Percentiles rank a stretch among this genome's conserved stretches.
Evolutionary conservation across 2,888 invertebrate genomes (phyloP).

Genomic region (Sicus ferrugineus): DNA sequence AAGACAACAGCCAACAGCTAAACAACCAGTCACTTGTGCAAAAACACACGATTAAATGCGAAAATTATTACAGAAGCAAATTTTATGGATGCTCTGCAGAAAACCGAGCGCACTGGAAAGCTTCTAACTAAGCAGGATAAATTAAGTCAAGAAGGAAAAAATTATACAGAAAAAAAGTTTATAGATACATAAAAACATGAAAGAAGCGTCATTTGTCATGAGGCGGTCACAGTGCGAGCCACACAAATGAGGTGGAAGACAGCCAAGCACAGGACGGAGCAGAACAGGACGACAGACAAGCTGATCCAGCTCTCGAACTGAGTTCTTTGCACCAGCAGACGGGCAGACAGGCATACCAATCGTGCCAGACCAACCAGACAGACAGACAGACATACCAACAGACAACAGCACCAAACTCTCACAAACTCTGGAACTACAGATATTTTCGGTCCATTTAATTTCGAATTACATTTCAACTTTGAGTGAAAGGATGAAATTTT

Average conservation of each 20-base stretch:
- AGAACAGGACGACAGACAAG: background rate
- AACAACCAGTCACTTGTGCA: background rate
- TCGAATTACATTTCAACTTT: conserved; percentile 35
- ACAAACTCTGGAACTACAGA: conserved; percentile 29
- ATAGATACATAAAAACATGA: background rate
- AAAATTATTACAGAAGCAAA: conserved; percentile 17
- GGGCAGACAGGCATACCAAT: background rate
- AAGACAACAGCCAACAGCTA: background rate
- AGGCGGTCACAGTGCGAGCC: background rate
- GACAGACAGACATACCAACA: background rate
- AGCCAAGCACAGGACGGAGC: background rate
- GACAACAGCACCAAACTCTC: background rate
- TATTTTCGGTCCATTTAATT: conserved; percentile 39
- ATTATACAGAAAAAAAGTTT: background rate
- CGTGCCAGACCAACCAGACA: background rate
- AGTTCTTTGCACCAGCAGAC: background rate
- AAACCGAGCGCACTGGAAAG: background rate
- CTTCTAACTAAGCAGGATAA: conserved; percentile 24
- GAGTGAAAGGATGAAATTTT: conserved; percentile 28
- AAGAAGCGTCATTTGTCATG: conserved; percentile 34
- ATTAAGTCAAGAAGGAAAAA: conserved; percentile 10
- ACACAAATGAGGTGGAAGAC: background rate
- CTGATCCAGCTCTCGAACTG: background rate
- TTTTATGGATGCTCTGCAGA: background rate
- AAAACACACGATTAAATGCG: conserved; percentile 19